A percentile compares a stretch with the other conserved stretches of the same genome.
Evolutionary conservation across 2,888 invertebrate species (phyloP).

Genomic region (Ephialtes manifestator): DNA sequence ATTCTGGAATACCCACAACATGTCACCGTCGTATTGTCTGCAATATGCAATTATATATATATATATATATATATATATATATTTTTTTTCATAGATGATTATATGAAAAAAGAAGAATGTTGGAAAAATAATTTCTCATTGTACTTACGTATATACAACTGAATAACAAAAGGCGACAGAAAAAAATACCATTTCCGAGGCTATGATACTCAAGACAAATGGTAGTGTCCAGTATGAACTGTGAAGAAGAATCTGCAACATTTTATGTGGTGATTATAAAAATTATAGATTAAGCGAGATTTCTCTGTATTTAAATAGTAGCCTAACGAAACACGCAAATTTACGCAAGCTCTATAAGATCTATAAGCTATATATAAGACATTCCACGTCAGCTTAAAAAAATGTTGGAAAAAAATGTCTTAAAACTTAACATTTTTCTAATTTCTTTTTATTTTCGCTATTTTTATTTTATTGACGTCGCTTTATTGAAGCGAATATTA

Average conservation of each 20-base stretch:
- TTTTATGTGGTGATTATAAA: slow-evolving; percentile 5
- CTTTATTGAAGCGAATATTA: too few relatives aligned
- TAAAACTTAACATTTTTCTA: too few relatives aligned
- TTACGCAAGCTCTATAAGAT: too few relatives aligned
- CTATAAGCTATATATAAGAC: too few relatives aligned
- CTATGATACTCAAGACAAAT: slow-evolving; percentile 87
- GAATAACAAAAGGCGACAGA: slow-evolving; percentile 88
- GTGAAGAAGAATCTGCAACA: slow-evolving; percentile 82
- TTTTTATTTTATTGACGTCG: too few relatives aligned
- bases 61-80: too few relatives aligned
- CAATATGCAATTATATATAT: slow-evolving; percentile 29
- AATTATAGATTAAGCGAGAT: neutral
- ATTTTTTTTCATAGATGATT: slow-evolving; percentile 7
- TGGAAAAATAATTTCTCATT: neutral
- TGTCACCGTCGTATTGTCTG: slow-evolving; percentile 87
- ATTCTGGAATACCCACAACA: slow-evolving; percentile 88
- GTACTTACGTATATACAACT: slow-evolving; percentile 88
- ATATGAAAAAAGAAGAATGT: too few relatives aligned
- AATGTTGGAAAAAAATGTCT: too few relatives aligned
- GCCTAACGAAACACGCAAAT: too few relatives aligned
- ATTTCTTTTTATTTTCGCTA: too few relatives aligned
- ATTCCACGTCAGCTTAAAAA: too few relatives aligned
- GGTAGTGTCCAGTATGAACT: slow-evolving; percentile 88
- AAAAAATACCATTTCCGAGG: slow-evolving; percentile 88
- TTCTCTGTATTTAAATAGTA: too few relatives aligned